Percentiles rank a stretch among this genome's conserved stretches.
Evolutionary conservation across 2,113 vertebrate species (phyloP).

Genomic region (Prietella phreatophila): DNA sequence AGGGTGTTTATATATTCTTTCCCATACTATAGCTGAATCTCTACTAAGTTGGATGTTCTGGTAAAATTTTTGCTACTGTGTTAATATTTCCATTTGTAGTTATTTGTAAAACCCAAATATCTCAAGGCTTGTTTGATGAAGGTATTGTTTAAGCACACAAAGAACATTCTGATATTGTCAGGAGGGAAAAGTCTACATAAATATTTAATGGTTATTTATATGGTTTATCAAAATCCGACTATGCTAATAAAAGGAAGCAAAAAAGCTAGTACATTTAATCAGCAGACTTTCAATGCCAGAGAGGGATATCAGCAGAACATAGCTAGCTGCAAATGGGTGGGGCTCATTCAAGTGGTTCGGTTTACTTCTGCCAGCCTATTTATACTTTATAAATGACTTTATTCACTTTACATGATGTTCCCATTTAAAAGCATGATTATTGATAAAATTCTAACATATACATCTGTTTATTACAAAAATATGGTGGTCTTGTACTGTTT

Average conservation of each 20-base stretch:
- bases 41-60: neutral
- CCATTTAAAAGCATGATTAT: neutral
- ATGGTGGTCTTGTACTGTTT: neutral
- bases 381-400: too few relatives aligned
- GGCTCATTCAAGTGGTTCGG: neutral
- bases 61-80: neutral
- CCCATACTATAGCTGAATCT: neutral
- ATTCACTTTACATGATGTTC: too few relatives aligned
- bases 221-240: neutral
- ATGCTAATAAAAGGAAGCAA: constrained; percentile 5
- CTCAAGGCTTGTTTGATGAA: constrained; percentile 1
- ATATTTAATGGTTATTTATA: too few relatives aligned
- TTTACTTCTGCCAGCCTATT: neutral
- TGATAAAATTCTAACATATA: neutral
- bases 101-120: constrained; percentile 1
- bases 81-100: constrained; percentile 8
- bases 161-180: neutral
- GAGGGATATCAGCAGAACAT: neutral
- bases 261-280: neutral
- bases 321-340: neutral
- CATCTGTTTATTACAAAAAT: neutral
- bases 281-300: neutral
- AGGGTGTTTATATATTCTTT: neutral
- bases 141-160: neutral
- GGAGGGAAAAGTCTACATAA: neutral